A percentile compares a stretch with the other conserved stretches of the same genome.
phyloP scores from a whole-genome alignment of 1,140 invertebrate species.

The Teleopsis dalmanni region DNA sequence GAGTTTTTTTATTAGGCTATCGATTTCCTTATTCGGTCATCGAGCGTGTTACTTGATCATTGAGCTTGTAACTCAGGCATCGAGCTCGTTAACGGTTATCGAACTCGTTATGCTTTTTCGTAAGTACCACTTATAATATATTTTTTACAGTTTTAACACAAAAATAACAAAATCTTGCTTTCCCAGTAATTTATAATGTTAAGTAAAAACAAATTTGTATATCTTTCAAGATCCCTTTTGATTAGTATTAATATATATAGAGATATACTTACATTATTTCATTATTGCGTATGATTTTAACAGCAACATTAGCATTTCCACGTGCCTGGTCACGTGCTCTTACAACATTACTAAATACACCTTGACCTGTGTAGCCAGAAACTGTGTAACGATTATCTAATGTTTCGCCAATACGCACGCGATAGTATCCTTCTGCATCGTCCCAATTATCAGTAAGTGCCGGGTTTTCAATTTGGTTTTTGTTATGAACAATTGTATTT shows the following conservation, averaged over 20 bases:
- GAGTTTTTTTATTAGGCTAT: too few species aligned
- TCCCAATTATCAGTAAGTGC: constrained; percentile 98
- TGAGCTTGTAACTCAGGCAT: too few species aligned
- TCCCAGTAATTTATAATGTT: neutral
- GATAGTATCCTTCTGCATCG: constrained; percentile 96
- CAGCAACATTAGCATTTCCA: constrained; percentile 85
- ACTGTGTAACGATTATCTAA: constrained; percentile 90
- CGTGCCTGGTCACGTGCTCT: constrained; percentile 83
- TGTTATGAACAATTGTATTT: constrained; percentile 65
- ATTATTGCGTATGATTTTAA: constrained; percentile 99
- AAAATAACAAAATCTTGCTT: neutral
- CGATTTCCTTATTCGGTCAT: too few species aligned
- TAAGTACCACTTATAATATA: too few species aligned
- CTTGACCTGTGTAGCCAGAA: constrained; percentile 97
- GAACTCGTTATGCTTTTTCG: too few species aligned
- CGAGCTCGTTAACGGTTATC: too few species aligned
- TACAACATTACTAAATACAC: constrained; percentile 98
- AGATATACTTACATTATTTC: constrained; percentile 98
- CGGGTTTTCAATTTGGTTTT: constrained; percentile 71
- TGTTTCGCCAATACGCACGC: constrained; percentile 92
- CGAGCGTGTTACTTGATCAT: too few species aligned
- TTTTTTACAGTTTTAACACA: too few species aligned
- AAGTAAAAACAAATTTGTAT: too few species aligned
- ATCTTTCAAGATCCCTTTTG: neutral
- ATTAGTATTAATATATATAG: too few species aligned